These are phyloP conservation scores for Protobothrops mucrosquamatus DNA, from an alignment of 2,113 vertebrate genomes.

Conservation along the genomic window DNA sequence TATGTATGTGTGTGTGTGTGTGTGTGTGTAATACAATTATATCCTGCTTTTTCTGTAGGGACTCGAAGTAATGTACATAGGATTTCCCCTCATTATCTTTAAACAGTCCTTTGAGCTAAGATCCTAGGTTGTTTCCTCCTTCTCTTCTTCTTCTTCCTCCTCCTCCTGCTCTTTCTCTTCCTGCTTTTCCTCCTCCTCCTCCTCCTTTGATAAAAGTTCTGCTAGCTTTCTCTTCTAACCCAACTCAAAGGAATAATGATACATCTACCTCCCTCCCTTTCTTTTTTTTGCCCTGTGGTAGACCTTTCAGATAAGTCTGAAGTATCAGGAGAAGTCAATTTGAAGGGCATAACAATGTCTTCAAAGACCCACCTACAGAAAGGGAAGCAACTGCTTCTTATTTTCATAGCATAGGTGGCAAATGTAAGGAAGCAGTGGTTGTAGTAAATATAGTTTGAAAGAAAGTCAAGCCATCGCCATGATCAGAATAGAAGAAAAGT, in stretches of 20 bases:
- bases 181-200: background rate
- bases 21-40: background rate
- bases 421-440: background rate
- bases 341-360: background rate
- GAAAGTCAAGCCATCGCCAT: background rate
- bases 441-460: background rate
- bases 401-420: background rate
- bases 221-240: background rate
- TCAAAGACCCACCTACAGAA: background rate
- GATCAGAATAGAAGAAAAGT: background rate
- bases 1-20: background rate
- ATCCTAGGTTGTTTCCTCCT: background rate
- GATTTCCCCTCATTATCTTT: background rate
- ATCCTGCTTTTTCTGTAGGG: background rate
- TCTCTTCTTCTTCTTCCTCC: background rate
- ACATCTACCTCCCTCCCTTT: background rate
- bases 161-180: too few relatives aligned
- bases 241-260: background rate
- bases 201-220: background rate
- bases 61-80: background rate
- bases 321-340: background rate
- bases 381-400: background rate
- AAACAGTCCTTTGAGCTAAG: background rate
- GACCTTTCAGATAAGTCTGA: background rate
- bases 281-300: background rate